These are phyloP conservation scores for Agraylea sexmaculata DNA, from an alignment of 1,140 invertebrate species.

Conservation along the genomic window DNA sequence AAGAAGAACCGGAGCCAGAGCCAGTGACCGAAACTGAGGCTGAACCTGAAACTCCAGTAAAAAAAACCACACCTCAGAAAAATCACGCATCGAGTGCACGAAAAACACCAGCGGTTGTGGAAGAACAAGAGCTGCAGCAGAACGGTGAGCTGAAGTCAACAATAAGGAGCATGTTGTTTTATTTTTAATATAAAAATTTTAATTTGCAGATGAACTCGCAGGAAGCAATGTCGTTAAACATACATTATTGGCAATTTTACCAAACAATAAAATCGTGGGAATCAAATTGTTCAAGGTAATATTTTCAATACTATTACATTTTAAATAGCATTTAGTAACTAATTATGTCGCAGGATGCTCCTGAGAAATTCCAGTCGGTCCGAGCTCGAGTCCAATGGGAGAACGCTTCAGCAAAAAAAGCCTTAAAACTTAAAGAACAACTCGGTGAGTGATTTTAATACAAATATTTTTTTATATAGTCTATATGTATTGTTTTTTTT, in stretches of 20 bases:
- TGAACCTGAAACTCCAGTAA: conserved; percentile 13
- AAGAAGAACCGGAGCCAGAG: conserved; percentile 26
- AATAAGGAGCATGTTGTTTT: neutral
- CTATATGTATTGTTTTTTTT: conserved; percentile 13
- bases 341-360: conserved; percentile 37
- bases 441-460: conserved; percentile 31
- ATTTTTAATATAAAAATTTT: conserved; percentile 12
- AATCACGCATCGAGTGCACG: conserved; percentile 22
- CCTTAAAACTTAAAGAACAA: conserved; percentile 43
- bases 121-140: conserved; percentile 25
- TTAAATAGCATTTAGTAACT: neutral
- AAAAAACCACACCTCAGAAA: conserved; percentile 19
- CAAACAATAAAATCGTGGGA: conserved; percentile 45
- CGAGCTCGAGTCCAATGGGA: conserved; percentile 47
- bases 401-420: conserved; percentile 43
- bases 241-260: conserved; percentile 45
- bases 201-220: conserved; percentile 23
- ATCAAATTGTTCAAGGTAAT: conserved; percentile 37
- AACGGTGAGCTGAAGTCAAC: conserved; percentile 10
- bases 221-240: conserved; percentile 36
- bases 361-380: conserved; percentile 35
- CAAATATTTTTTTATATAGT: neutral
- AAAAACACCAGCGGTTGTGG: conserved; percentile 19
- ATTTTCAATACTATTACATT: conserved; percentile 2
- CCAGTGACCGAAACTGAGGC: conserved; percentile 24